Evolutionary conservation across 2,888 invertebrate genomes (phyloP), one percentile per base, ranked within the genome.

Genomic region (Lingula anatina): DNA sequence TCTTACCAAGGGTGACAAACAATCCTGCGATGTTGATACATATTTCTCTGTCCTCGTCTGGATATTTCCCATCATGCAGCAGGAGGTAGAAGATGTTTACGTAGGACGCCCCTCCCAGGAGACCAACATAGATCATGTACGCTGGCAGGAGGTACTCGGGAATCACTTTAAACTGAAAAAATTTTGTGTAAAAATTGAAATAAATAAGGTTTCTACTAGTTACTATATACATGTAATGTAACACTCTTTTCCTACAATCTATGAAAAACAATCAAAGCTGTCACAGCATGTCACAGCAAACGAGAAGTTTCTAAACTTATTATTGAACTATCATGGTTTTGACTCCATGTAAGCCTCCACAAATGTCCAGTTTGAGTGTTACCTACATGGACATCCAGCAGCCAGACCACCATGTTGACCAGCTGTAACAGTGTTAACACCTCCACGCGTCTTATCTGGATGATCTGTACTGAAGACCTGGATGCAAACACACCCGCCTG

Each of bases 401-500:
- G 46, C 66, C 66, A 66, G 9, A 68, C 42, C 9, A 63, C 18
- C 68, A 68, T 66, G 48, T 68, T 68, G n/a, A 65, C 25, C 20
- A 64, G 47, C 42, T 68, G 68, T 41, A 65, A 36, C 15, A 62
- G 28, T 23, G 63, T 60, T 5, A 68, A 48, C 27, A 66, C 52
- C 28, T 66, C 64, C 18, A 68, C 63, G 44, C 60, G 48, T 36
- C 50, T 47, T 20, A 68, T 66, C 38, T 55, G 59, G 5, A 63
- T 49, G 26, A 66, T 31, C 47, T 66, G 68, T 18, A 68, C 66
- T 3, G 65, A 66, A 1, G 68, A 68, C 40, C 68, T 50, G 5
- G 66, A 68, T 46, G 63, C 66, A 60, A 68, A 68, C 36, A 68
- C 68, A 3, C 68, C 68, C 5, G 66, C 65, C 68, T 68, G 59